Base-by-base conservation (phyloP, 2,888 invertebrate species). In the Pseudococcus viburni region DNA sequence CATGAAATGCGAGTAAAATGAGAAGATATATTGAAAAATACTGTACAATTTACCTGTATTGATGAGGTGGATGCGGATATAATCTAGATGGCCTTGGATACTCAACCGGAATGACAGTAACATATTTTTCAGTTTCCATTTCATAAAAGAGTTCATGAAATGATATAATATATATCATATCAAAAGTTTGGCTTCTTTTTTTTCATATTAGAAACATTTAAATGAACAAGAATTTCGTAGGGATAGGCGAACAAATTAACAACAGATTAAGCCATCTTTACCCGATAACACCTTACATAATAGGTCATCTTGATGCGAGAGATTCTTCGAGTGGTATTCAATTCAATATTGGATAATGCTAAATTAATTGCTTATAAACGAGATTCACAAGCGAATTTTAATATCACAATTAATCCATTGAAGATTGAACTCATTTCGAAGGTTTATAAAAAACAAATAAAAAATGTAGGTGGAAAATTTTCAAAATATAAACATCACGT, bases 101-200 rank as follows among this genome's bases (percentile, higher is more conserved):
- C 90, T 94, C 94, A 59, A 94, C 93, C 1, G 94, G 94, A 89
- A 94, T 94, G 59, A 94, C 93, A 26, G 94, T 94, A 68, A 94
- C 93, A 90, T 93, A 94, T 91, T 93, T 93, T 89, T 93, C 89
- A 89, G 84, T 83, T n/a, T 89, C 89, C 89, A 89, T 89, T 88
- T 84, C 51, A 86, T 64, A 64, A 64, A 86, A 80, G 42, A 80
- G 15, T n/a, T 80, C 80, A 80, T 80, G 80, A 80, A 80, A 80
- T 80, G 80, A 80, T 15, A 80, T 80, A 42, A 80, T 80, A 80
- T 80, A 80, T 80, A 80, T 80, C 80, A 80, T 80, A 80, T 80
- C 80, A 80, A 80, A 42, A 80, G 80, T 80, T 80, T 80, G 42
- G 9, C 11, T 80, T 80, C 80, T 80, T 80, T 80, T 80, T 80